Evolutionary conservation across 2,113 vertebrate species (phyloP).

Genomic region (Tringa solitaria): DNA sequence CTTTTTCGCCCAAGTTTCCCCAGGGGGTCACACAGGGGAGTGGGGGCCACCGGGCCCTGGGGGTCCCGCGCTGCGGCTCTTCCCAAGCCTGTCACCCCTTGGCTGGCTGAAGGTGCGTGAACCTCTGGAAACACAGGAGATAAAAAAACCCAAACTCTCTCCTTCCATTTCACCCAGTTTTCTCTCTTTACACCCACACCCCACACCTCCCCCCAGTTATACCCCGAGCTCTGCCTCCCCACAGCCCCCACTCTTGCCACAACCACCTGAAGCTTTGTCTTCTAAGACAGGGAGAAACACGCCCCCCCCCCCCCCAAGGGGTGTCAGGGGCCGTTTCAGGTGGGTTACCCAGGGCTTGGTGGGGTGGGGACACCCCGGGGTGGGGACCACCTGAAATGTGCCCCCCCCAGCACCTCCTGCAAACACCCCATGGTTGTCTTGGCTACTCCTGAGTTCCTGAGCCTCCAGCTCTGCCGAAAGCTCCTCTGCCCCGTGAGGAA

Average conservation of each 20-base stretch:
- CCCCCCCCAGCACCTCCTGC: not conserved
- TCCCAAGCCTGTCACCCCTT: not conserved
- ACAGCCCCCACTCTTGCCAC: not conserved
- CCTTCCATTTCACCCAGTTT: not conserved
- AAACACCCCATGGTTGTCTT: not conserved
- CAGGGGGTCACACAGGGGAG: not conserved
- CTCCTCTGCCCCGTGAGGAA: accelerated
- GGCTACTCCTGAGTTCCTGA: not conserved
- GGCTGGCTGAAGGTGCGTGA: accelerated
- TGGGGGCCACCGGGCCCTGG: not conserved
- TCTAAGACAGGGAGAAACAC: not conserved
- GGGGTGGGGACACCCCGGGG: not conserved
- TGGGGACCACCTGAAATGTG: accelerated
- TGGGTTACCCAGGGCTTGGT: too few relatives aligned
- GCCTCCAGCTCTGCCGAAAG: not conserved
- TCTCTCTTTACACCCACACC: too few relatives aligned
- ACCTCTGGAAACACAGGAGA: not conserved
- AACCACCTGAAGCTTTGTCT: not conserved
- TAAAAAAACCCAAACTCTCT: too few relatives aligned
- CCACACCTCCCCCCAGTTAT: too few relatives aligned
- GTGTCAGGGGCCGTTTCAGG: not conserved
- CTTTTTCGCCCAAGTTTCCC: not conserved
- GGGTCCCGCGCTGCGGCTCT: not conserved
- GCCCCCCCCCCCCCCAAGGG: too few relatives aligned
- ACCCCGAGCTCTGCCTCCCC: not conserved